phyloP scores from a whole-genome alignment of 2,113 vertebrate genomes.

The Otolemur garnettii region DNA sequence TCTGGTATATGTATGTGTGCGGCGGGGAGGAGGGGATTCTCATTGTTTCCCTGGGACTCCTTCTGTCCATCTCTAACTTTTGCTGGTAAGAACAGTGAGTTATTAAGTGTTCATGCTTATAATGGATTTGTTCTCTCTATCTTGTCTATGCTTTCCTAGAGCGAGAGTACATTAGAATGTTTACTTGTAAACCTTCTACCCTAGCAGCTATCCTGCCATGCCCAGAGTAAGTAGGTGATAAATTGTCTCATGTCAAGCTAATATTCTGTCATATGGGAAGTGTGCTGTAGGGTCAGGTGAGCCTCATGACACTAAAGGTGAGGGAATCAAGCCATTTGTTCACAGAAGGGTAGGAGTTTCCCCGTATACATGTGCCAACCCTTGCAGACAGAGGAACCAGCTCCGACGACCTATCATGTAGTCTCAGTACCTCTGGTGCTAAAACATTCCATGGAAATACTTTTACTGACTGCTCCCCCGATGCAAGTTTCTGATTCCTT shows the following conservation, averaged over 20 bases:
- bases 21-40: neutral
- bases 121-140: neutral
- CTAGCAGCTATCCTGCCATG: neutral
- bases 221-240: conserved; percentile 10
- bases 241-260: conserved; percentile 3
- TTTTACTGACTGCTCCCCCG: neutral
- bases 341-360: neutral
- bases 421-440: neutral
- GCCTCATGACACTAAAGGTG: neutral
- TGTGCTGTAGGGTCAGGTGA: neutral
- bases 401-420: neutral
- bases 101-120: conserved; percentile 59
- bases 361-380: neutral
- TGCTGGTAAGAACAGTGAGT: neutral
- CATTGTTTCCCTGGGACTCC: neutral
- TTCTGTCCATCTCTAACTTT: conserved; percentile 39
- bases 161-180: neutral
- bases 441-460: neutral
- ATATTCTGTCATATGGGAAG: conserved; percentile 26
- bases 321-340: neutral
- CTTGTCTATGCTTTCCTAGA: conserved; percentile 27
- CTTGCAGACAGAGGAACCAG: neutral
- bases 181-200: neutral
- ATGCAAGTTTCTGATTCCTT: conserved; percentile 26
- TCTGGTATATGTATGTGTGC: neutral